Evolutionary conservation across 2,888 invertebrate genomes (phyloP), one percentile per base, ranked within the genome.

Genomic region (Pseudanteris insignis): DNA sequence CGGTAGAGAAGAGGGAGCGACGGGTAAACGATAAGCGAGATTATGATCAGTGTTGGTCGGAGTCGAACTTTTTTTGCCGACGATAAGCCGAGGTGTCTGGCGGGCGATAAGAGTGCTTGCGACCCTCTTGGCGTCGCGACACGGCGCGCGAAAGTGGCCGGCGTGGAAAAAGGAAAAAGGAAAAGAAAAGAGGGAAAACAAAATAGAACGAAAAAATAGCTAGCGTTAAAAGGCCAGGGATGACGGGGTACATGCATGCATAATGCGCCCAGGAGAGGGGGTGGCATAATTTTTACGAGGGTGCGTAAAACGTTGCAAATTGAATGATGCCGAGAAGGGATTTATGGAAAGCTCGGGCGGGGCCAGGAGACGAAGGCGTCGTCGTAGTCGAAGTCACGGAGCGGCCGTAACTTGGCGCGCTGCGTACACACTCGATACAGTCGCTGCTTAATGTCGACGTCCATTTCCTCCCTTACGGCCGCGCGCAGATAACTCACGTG

Each of bases 41-140:
- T 77, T 77, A 77, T 76, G 75, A 77, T 77, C 77, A 76, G 76
- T 70, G 68, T 73, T 74, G 76, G 77, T 76, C 75, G 69, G 72
- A 76, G 75, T 71, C 72, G 64, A 77, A 77, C 75, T 77, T 77
- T 77, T 77, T 75, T 73, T 74, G 68, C 71, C 70, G 75, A n/a
- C n/a, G 76, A 77, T 77, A 76, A 75, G 69, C 65, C 66, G 66
- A 67, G 65, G 47, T 63, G 60, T 44, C 48, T 37, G 37, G 21
- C 34, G 44, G 13, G 2, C 13, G 53, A 37, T 37, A 53, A 37
- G 32, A n/a, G 28, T 28, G 8, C 32, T 18, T 9, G 24, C 9
- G 11, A 26, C 26, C 40, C 34, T 29, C 15, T 32, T 10, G 7
- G 9, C 9, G 26, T 9, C 8, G 26, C 26, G 2, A 9, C 2